These are phyloP conservation scores for Mus spicilegus DNA, from an alignment of 2,113 vertebrate genomes.

Conservation along the genomic window DNA sequence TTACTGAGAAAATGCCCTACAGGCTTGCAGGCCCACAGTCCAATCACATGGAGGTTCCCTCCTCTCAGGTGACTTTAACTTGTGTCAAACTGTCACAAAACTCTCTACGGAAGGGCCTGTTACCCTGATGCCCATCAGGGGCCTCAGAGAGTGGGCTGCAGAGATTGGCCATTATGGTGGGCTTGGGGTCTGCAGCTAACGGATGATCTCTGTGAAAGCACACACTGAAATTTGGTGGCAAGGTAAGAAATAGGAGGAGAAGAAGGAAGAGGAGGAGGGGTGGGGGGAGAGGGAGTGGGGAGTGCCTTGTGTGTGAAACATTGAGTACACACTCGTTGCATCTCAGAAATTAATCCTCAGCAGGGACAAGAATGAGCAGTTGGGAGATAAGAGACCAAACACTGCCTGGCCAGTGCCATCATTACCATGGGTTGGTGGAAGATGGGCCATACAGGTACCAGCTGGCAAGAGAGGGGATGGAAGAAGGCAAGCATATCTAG, in stretches of 20 bases:
- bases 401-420: background rate
- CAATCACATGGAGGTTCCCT: background rate
- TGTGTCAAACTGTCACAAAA: background rate
- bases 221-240: background rate
- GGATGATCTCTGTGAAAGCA: background rate
- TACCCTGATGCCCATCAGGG: background rate
- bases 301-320: background rate
- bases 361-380: background rate
- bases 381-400: background rate
- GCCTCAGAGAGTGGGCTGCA: background rate
- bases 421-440: background rate
- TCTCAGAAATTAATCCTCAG: conserved; percentile 1
- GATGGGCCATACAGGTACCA: conserved; percentile 28
- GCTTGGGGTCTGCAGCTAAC: background rate
- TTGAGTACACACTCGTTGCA: background rate
- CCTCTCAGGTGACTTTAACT: background rate
- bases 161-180: background rate
- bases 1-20: background rate
- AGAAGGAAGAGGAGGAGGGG: fast-evolving
- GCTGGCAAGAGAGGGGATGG: background rate
- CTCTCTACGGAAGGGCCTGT: background rate
- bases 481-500: background rate
- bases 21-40: background rate
- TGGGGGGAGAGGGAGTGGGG: fast-evolving
- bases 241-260: background rate